Base-by-base conservation (phyloP, 2,888 invertebrate genomes). In the Dyspetes luteomarginatus region DNA sequence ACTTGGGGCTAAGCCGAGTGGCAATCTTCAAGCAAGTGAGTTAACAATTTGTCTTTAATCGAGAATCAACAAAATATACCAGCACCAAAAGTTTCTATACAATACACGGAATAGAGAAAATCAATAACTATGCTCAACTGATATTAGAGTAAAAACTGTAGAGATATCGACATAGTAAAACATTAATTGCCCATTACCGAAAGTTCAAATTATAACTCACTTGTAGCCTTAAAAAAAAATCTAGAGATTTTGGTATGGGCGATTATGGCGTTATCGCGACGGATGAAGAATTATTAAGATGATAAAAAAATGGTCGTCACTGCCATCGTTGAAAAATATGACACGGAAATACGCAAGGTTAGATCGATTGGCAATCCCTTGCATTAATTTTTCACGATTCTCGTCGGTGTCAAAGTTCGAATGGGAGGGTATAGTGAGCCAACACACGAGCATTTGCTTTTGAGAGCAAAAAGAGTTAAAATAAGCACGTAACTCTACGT, bases 1-100 rank as follows among this genome's bases (percentile, higher is more conserved):
- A 91, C 94, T 99, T 87, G 99, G 99, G 90, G 99, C 99, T 84
- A 99, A 99, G 93, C 98, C 98, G 64, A 94, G 98, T 93, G 97
- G 97, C 91, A 97, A 97, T 92, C 94, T 97, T 85, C 96, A 96
- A 92, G 94, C 96, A 92, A 96, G 96, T 96, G 92, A 94, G 94
- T 93, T 78, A 26, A 9, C 24, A 72, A 26, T 24, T 48, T 7
- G 30, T 41, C 26, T 5, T 69, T 56, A 36, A 36, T 36, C 9
- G 36, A 36, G 36, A 7, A 12, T 36, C 26, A 36, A 60, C 52
- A 28, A 26, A 22, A 43, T 43, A 15, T 22, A 28, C 43, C 12
- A 45, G 12, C 26, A 3, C 15, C 12, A 17, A 30, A 17, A 41
- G n/a, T n/a, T n/a, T n/a, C n/a, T n/a, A n/a, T n/a, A n/a, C n/a